Evolutionary conservation across 2,888 invertebrate genomes (phyloP), one percentile per base, ranked within the genome.

Genomic region (Phaedon cochleariae): DNA sequence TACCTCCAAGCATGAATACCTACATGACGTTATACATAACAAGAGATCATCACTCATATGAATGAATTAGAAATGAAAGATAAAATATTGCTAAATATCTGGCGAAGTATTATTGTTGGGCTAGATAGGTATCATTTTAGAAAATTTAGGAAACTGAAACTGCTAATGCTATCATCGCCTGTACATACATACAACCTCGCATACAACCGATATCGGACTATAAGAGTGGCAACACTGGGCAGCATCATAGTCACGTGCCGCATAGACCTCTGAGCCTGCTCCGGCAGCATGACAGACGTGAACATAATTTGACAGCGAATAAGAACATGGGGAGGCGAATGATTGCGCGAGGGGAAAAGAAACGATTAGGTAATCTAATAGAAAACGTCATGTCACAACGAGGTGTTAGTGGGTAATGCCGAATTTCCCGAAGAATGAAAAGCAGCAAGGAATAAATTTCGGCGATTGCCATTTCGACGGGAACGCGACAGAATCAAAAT

Each of bases 241-340:
- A 10, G 2, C 46, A 17, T 18, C 37, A 21, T 21, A 26, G 57
- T 57, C 57, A 57, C 57, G 57, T 57, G 57, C 57, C 3, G 10
- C 29, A 7, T 15, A 21, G n/a, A 41, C 41, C 31, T 12, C 26
- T 22, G 46, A 46, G 41, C 21, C 37, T 26, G 57, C 45, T 26
- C 7, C 45, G 57, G 12, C 41, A 77, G 80, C 81, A 82, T 82
- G 83, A 81, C 83, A 82, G 82, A 82, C 82, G 80, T 77, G 81
- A 81, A 83, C 82, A 82, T 82, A 83, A 83, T 83, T 83, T 83
- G 82, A 83, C 83, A 82, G 82, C 82, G 81, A 82, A 83, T 83
- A 82, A 80, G 81, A 80, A 78, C 78, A 75, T 76, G 78, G 77
- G 79, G 77, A 80, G 77, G 81, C 77, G 80, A 81, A 82, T 81